Conservation (phyloP, 2,113 vertebrate genomes). For the Muntiacus muntjak region DNA sequence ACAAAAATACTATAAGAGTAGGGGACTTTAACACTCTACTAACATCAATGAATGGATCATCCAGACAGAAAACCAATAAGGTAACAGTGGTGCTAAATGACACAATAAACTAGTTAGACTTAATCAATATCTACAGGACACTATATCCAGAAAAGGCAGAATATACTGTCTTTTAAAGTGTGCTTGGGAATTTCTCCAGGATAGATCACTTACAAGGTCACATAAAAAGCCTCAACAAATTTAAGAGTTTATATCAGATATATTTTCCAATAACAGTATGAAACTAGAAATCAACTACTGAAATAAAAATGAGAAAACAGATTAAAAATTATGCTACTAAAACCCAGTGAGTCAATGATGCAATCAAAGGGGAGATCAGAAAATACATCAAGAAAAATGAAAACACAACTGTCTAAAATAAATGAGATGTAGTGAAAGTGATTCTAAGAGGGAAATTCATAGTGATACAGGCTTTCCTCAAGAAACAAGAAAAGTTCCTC, state of each 20-base stretch:
- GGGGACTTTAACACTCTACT: background rate
- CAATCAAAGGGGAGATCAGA: background rate
- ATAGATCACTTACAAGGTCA: background rate
- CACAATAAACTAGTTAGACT: background rate
- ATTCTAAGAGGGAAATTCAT: background rate
- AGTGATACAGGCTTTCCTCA: background rate
- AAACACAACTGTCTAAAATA: background rate
- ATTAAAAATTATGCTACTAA: background rate
- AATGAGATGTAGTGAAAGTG: background rate
- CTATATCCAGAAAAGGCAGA: background rate
- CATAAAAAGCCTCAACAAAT: background rate
- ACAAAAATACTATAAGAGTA: background rate
- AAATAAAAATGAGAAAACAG: background rate
- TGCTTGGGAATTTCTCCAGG: background rate
- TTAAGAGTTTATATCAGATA: background rate
- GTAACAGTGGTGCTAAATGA: background rate
- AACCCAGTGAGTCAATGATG: background rate
- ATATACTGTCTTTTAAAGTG: background rate
- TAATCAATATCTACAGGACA: background rate
- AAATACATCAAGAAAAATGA: background rate
- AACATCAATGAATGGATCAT: background rate
- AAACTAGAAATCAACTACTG: background rate
- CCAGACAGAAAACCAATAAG: background rate
- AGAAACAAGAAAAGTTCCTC: background rate
- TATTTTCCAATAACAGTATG: background rate